phyloP scores from a whole-genome alignment of 2,113 vertebrate species.

The Myotis yumanensis region DNA sequence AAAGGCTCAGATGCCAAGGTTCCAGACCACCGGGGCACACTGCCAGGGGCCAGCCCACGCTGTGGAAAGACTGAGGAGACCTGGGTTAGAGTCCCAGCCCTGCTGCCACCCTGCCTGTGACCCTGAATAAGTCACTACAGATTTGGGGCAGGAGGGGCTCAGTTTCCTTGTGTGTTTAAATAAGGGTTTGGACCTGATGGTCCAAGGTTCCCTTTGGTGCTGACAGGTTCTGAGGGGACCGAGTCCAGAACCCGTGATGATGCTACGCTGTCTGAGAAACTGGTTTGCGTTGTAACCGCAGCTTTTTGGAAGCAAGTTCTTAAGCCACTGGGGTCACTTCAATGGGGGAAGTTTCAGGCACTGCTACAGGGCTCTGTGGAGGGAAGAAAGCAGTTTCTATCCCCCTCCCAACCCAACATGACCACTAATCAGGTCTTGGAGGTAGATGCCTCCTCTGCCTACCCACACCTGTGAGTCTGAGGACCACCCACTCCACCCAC shows the following conservation, averaged over 20 bases:
- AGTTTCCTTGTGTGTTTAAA: background rate
- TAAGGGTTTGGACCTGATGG: background rate
- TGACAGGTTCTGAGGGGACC: background rate
- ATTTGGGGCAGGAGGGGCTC: background rate
- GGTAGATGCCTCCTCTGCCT: no score
- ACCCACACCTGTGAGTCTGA: background rate
- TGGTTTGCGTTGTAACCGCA: background rate
- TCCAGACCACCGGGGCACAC: background rate
- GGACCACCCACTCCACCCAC: background rate
- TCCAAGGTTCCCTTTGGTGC: background rate
- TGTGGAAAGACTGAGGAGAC: background rate
- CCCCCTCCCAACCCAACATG: fast-evolving
- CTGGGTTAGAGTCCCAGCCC: background rate
- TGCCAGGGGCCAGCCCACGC: background rate
- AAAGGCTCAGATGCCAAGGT: background rate
- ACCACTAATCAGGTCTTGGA: background rate
- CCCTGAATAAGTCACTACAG: background rate
- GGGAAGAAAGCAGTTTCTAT: background rate
- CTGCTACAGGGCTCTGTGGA: background rate
- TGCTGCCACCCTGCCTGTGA: background rate
- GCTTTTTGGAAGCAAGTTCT: background rate
- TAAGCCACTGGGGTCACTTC: background rate
- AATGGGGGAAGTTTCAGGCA: background rate
- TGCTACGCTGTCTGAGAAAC: background rate
- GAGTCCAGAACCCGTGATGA: fast-evolving